These are phyloP conservation scores for human (Homo sapiens) DNA, from an alignment of 2,113 vertebrate species.

Conservation along the genomic window DNA sequence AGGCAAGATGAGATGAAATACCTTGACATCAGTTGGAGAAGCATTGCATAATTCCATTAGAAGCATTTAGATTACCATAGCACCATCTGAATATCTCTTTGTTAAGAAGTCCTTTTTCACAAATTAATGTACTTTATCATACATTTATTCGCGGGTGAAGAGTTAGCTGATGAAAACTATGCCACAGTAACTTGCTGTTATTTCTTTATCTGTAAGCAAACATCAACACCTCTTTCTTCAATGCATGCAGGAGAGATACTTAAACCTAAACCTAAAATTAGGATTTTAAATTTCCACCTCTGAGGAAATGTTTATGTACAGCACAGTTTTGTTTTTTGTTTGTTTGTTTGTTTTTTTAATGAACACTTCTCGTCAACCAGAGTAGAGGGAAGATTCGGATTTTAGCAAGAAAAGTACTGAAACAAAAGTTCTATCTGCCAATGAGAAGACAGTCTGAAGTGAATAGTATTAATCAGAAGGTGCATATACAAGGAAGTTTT, in stretches of 20 bases:
- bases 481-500: constrained; percentile 59
- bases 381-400: constrained; percentile 23
- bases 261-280: constrained; percentile 39
- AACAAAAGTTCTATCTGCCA: constrained; percentile 35
- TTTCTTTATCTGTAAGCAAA: constrained; percentile 62
- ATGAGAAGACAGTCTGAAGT: constrained; percentile 44
- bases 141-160: constrained; percentile 67
- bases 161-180: constrained; percentile 57
- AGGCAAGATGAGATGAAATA: constrained; percentile 73
- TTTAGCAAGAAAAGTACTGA: constrained; percentile 38
- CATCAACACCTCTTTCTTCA: constrained; percentile 19
- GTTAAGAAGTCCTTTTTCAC: constrained; percentile 64
- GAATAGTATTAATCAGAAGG: constrained; percentile 70
- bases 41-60: constrained; percentile 72
- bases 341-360: not conserved
- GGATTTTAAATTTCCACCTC: constrained; percentile 47
- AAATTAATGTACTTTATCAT: constrained; percentile 72
- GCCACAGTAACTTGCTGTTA: not conserved
- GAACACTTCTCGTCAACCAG: not conserved
- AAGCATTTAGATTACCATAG: constrained; percentile 69
- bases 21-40: constrained; percentile 67
- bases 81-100: constrained; percentile 78
- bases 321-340: not conserved
- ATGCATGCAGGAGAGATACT: constrained; percentile 5
- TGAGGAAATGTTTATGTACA: not conserved